phyloP scores from a whole-genome alignment of 53 echinoderm and acorn worm species.

The Paracentrotus lividus region DNA sequence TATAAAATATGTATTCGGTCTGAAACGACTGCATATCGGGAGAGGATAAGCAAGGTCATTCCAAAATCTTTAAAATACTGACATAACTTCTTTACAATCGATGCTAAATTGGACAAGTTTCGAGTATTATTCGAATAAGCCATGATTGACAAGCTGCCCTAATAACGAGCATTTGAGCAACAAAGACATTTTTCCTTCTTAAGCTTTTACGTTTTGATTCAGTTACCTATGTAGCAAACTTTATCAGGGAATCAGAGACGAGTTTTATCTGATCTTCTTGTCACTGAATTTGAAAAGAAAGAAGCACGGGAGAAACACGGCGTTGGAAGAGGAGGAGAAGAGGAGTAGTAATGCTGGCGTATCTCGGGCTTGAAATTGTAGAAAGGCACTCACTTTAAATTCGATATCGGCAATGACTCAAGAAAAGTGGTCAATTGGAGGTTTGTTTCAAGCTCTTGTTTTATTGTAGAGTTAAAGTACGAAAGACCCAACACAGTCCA shows the following conservation, averaged over 20 bases:
- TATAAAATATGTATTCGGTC: too few relatives aligned
- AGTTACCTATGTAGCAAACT: conserved; percentile 36
- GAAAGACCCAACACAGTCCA: conserved; percentile 25
- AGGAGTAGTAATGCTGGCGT: conserved; percentile 12
- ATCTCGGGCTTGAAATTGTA: conserved; percentile 36
- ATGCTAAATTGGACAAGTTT: not conserved
- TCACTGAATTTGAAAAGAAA: conserved; percentile 38
- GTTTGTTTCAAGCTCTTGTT: conserved; percentile 49
- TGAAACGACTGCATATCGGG: too few relatives aligned
- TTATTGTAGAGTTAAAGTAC: conserved; percentile 3
- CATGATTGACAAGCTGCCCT: conserved; percentile 60
- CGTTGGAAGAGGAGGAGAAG: not conserved
- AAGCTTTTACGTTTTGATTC: conserved; percentile 54
- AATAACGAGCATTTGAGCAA: conserved; percentile 57
- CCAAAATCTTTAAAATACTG: not conserved
- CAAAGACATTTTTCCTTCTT: conserved; percentile 59
- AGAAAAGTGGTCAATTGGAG: conserved; percentile 16
- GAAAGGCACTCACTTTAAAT: conserved; percentile 48
- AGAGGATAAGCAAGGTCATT: not conserved
- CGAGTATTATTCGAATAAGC: not conserved
- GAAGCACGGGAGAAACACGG: not conserved
- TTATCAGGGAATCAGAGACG: conserved; percentile 70
- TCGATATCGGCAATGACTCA: conserved; percentile 16
- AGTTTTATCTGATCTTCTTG: conserved; percentile 62
- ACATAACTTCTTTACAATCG: not conserved